Base-by-base conservation (phyloP, 2,113 vertebrate genomes). In the Globicephala melas region DNA sequence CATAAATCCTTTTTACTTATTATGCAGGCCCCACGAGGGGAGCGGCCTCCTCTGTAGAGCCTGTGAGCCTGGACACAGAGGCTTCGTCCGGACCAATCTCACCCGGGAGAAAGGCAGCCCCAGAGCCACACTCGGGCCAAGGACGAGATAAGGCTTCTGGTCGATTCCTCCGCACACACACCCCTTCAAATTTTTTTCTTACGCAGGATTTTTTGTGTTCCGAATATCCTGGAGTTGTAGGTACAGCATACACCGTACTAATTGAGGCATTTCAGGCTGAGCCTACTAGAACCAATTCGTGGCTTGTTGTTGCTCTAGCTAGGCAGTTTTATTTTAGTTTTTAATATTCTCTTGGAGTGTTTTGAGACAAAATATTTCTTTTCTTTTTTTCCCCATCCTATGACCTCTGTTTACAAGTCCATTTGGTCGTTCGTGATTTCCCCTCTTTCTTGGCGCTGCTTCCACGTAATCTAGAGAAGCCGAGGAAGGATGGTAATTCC, bases 391-490 rank as follows among this genome's bases (percentile, higher is more conserved):
- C n/a, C 12, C 41, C 7, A 25, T 55, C 50, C 33, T 50, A 33
- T 36, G 58, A 50, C 44, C 31, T 96, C 92, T 86, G 33, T 94
- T 86, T 95, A 80, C 31, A 91, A 81, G 7, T 10, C 8, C 25
- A 28, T 68, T 95, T 76, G 14, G 33, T 91, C 81, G 41, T 70
- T 85, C 47, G 36, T 62, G 70, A 68, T 71, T 60, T 62, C 10
- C 21, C 28, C 14, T 50, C 31, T 83, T 83, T 18, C 25, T 58
- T 65, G 82, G 50, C 1, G n/a, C 41, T 92, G 53, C 38, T 94
- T 96, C 67, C 65, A 86, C 88, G 67, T 68, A 31, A n/a, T 50
- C 73, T 65, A 60, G 26, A 86, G 71, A 91, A 89, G 53, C n/a
- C 58, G 33, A 18, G 8, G 4, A 58, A 47, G 62, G 67, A 33